phyloP scores from a whole-genome alignment of 2,113 vertebrate species.

The Stegastes partitus region DNA sequence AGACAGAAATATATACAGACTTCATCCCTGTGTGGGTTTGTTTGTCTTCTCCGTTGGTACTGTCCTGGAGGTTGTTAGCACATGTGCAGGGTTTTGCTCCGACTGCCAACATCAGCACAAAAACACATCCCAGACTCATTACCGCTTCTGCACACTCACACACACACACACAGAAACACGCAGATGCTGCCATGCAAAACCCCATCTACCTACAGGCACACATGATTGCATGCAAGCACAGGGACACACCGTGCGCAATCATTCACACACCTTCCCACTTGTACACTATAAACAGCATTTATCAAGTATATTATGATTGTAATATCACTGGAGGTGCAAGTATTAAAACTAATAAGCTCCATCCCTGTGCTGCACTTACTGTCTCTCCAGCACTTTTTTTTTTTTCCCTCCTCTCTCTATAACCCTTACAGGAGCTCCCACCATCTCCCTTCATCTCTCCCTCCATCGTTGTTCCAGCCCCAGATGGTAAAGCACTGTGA shows the following conservation, averaged over 20 bases:
- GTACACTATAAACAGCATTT: constrained; percentile 57
- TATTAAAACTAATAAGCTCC: constrained; percentile 68
- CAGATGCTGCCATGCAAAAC: constrained; percentile 40
- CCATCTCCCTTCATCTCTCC: constrained; percentile 58
- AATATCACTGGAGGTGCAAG: constrained; percentile 58
- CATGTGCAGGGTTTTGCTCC: constrained; percentile 56
- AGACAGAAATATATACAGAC: constrained; percentile 25
- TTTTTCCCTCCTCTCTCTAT: constrained; percentile 5
- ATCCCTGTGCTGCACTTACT: constrained; percentile 44
- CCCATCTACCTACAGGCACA: constrained; percentile 45
- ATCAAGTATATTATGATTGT: constrained; percentile 61
- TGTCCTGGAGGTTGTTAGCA: constrained; percentile 73
- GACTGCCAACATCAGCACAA: constrained; percentile 61
- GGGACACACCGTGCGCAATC: constrained; percentile 12
- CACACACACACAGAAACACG: constrained; percentile 30
- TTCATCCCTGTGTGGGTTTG: constrained; percentile 24
- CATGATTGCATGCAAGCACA: background rate
- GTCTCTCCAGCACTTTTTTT: constrained; percentile 3
- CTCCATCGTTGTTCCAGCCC: constrained; percentile 66
- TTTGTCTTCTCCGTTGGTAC: constrained; percentile 50
- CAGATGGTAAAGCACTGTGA: constrained; percentile 84
- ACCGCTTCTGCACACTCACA: constrained; percentile 8
- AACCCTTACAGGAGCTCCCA: constrained; percentile 61
- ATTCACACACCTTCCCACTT: constrained; percentile 34
- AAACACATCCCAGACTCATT: constrained; percentile 53